Evolutionary conservation across 2,797 vertebrate species (phyloP), one percentile per base, ranked within the genome.

Genomic region (Pitangus sulphuratus): DNA sequence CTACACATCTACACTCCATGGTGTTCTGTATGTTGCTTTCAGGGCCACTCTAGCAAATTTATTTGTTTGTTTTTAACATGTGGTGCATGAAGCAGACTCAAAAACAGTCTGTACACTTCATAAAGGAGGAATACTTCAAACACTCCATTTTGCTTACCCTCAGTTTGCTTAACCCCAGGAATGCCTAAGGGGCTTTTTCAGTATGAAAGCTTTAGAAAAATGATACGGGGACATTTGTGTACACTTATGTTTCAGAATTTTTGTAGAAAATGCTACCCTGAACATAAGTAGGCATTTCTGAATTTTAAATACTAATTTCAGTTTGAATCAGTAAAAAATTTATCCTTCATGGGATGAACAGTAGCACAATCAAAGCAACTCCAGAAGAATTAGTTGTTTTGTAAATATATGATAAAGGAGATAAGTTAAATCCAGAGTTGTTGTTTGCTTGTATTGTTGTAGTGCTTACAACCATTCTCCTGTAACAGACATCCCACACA

Each of bases 121-220:
- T 45, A 58, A 4, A 30, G 54, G 44, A 76, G 20, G 42, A 89
- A 48, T 26, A 45, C 10, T 42, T 84, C 15, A 70, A 70, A 16
- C 0, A 0, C 11, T 70, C 1, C 1, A 16, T 70, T 42, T 68
- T 2, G 1, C 20, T 65, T 61, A 40, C 81, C 21, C 3, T 4
- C 14, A 40, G 14, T 26, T 68, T 2, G 1, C 22, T 65, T 61
- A 37, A 84, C 24, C 3, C 5, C 15, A 44, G 14, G 8, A 33
- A 58, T 40, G 8, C 22, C 12, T 50, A 12, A 74, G 18, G 1
- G 0, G 4, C 28, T 68, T 71, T 50, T 66, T 65, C n/a, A 58
- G 22, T 44, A 33, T 5, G 5, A 82, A 65, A 54, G 33, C 11
- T 84, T 79, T 8, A 54, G 39, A 61, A 77, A 89, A 84, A 33